Percentiles rank a stretch among this genome's conserved stretches.
phyloP scores from a whole-genome alignment of 2,797 vertebrate species.

The Craterocephalus amniculus region DNA sequence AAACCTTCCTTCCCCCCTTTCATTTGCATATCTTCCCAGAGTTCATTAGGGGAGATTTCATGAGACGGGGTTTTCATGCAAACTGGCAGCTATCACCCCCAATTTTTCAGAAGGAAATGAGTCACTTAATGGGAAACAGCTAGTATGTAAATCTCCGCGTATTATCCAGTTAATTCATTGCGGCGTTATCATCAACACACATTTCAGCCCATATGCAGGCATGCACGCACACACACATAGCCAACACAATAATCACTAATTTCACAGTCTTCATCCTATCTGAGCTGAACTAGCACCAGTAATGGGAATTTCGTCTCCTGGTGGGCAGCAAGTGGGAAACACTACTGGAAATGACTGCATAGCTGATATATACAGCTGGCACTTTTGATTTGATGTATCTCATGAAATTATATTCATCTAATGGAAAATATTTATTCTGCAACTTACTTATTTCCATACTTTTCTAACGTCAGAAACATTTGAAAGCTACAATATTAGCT shows the following conservation, averaged over 20 bases:
- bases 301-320: conserved; percentile 40
- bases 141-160: conserved; percentile 36
- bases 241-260: conserved; percentile 45
- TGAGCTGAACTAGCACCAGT: conserved; percentile 35
- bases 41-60: conserved; percentile 25
- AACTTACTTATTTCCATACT: neutral
- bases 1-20: conserved; percentile 55
- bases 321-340: conserved; percentile 7
- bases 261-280: conserved; percentile 64
- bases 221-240: conserved; percentile 15
- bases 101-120: conserved; percentile 43
- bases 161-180: conserved; percentile 45
- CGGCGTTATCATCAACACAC: conserved; percentile 46
- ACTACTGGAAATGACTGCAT: neutral
- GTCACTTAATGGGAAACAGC: conserved; percentile 26
- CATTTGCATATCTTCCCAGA: conserved; percentile 70
- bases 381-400: conserved; percentile 14
- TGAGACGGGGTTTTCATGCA: conserved; percentile 12
- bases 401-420: neutral
- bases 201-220: conserved; percentile 8
- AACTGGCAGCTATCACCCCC: conserved; percentile 15
- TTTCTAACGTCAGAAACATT: neutral
- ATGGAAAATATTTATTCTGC: neutral
- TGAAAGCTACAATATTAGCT: neutral
- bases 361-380: neutral